Conservation (phyloP, 2,797 vertebrate genomes). For the Hoplostethus mediterraneus region DNA sequence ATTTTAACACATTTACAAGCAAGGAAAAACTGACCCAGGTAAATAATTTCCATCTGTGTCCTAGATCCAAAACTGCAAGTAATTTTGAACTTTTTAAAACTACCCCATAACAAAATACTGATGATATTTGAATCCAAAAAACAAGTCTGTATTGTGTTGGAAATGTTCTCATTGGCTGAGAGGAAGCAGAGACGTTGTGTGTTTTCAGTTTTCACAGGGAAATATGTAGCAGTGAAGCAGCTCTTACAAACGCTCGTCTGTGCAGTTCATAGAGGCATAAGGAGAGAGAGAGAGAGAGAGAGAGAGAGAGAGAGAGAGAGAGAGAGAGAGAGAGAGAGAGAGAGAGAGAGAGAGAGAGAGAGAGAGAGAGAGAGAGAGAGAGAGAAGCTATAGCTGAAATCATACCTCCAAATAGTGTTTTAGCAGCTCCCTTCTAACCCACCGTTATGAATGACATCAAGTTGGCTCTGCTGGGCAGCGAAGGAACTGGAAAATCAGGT, state of each 20-base stretch:
- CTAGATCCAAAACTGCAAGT: no score
- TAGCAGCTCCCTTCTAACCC: conserved; percentile 25
- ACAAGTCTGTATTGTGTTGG: not conserved
- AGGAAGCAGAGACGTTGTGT: conserved; percentile 35
- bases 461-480: conserved; percentile 69
- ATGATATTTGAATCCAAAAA: not conserved
- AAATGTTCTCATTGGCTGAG: conserved; percentile 23
- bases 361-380: conserved; percentile 9
- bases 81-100: no score
- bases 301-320: conserved; percentile 5
- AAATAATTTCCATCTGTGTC: no score
- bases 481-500: conserved; percentile 74
- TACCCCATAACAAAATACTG: no score
- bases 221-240: conserved; percentile 10
- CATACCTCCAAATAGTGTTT: conserved; percentile 14
- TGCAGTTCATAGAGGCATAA: not conserved
- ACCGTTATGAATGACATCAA: conserved; percentile 71
- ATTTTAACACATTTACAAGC: no score
- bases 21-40: no score
- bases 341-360: conserved; percentile 10
- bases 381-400: conserved; percentile 10
- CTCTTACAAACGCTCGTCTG: conserved; percentile 22
- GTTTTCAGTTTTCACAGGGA: conserved; percentile 24
- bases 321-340: conserved; percentile 12
- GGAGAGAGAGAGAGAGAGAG: not conserved